Base-by-base conservation (phyloP, 2,797 vertebrate species). In the Podarcis siculus region DNA sequence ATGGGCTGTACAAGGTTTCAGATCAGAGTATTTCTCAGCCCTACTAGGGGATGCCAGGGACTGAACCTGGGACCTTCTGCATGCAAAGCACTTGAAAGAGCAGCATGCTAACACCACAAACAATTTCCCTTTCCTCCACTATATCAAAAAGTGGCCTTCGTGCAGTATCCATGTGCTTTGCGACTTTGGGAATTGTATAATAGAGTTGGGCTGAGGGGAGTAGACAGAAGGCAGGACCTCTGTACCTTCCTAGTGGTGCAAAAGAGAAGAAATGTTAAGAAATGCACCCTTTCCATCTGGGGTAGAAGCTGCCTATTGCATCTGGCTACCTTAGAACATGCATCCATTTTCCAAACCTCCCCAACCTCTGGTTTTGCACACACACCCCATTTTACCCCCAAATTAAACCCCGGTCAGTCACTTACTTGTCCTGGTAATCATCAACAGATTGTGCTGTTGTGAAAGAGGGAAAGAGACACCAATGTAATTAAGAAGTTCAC, bases 391-490 rank as follows among this genome's bases (percentile, higher is more conserved):
- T 49, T 49, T 49, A 49, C 10, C 49, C 39, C n/a, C 32, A 7
- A n/a, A 30, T 32, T 79, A 87, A 64, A 19, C 10, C 66, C 61
- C 79, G 76, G 12, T 35, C 12, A 75, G 55, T 21, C 8, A 71
- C 89, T 85, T 64, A 90, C 86, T 90, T 87, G 79, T 79, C 67
- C 58, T 79, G 55, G 61, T 90, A 85, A 66, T 87, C 86, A 76
- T 80, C 82, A 55, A 76, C 49, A 76, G 69, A 42, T 55, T 71
- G 21, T 17, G 45, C 86, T 87, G 86, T 87, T 87, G 13, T 64
- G 17, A 88, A 19, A 90, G 13, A 86, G 25, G 79, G 7, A 78
- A 19, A 87, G 6, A 61, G 17, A 80, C 27, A 72, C 12, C 82
- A 88, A 64, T 79, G 9, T 64, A 25, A 35, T 88, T 73, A 86